Conservation (phyloP, 2,797 vertebrate species). For the Pygocentrus nattereri region DNA sequence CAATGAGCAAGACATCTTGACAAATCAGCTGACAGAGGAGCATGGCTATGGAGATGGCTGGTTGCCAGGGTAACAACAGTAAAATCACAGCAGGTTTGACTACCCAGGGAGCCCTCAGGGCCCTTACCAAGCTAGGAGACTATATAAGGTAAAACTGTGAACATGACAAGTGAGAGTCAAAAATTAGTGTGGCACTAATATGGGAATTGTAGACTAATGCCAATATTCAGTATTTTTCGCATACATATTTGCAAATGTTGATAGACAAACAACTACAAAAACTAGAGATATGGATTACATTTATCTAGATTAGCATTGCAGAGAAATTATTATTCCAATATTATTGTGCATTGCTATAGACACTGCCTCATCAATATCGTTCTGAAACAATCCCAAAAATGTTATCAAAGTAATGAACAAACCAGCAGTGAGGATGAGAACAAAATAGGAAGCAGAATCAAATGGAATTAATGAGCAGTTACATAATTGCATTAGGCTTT, state of each 20-base stretch:
- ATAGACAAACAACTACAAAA: too few relatives aligned
- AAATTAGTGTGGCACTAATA: too few relatives aligned
- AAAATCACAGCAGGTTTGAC: not conserved
- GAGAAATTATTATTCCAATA: not conserved
- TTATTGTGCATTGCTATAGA: too few relatives aligned
- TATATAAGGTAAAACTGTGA: not conserved
- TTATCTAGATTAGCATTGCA: too few relatives aligned
- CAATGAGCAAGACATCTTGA: not conserved
- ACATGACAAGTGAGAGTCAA: not conserved
- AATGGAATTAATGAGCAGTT: not conserved
- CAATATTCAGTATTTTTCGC: too few relatives aligned
- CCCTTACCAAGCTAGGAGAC: not conserved
- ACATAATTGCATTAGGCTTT: not conserved
- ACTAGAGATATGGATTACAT: too few relatives aligned
- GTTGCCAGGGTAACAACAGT: constrained; percentile 16
- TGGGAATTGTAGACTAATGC: too few relatives aligned
- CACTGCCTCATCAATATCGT: not conserved
- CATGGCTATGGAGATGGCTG: not conserved
- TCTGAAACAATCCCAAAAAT: not conserved
- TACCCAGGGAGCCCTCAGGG: not conserved
- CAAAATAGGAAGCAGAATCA: not conserved
- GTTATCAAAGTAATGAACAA: not conserved
- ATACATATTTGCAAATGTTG: too few relatives aligned
- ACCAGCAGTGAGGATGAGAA: not conserved
- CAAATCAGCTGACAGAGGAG: not conserved